These are phyloP conservation scores for Beaufortia kweichowensis DNA, from an alignment of 2,113 vertebrate genomes.

Conservation along the genomic window DNA sequence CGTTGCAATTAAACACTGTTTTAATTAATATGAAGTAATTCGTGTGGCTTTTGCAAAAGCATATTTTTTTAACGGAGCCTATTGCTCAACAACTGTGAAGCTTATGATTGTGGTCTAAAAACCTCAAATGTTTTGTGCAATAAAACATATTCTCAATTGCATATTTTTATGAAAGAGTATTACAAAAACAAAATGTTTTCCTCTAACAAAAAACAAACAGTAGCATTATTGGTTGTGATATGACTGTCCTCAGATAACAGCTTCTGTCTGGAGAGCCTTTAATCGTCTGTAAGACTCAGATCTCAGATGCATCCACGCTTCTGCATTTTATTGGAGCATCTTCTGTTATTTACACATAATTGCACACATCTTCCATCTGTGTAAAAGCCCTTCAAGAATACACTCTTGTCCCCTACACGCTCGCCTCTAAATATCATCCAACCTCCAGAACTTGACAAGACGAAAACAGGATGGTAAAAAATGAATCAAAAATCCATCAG, in stretches of 20 bases:
- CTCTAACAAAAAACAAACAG: not conserved
- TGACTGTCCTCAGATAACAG: not conserved
- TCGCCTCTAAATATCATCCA: not conserved
- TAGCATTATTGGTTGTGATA: not conserved
- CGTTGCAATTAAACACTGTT: too few relatives aligned
- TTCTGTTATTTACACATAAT: not conserved
- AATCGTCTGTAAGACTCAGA: constrained; percentile 6
- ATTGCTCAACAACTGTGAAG: too few relatives aligned
- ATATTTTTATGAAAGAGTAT: too few relatives aligned
- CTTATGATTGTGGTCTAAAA: too few relatives aligned
- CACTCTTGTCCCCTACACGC: not conserved
- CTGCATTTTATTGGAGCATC: not conserved
- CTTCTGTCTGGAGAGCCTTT: not conserved
- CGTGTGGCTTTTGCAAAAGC: too few relatives aligned
- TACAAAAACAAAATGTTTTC: not conserved
- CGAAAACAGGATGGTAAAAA: not conserved
- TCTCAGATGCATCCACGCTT: not conserved
- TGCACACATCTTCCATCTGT: not conserved
- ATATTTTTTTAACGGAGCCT: too few relatives aligned
- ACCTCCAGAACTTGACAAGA: constrained; percentile 1
- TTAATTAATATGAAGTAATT: too few relatives aligned
- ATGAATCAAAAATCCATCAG: not conserved
- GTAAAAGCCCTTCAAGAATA: constrained; percentile 15
- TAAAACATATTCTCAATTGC: too few relatives aligned
- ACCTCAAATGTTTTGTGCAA: too few relatives aligned